These are phyloP conservation scores for Leptocoma aspasia DNA, from an alignment of 2,113 vertebrate genomes.

Conservation along the genomic window DNA sequence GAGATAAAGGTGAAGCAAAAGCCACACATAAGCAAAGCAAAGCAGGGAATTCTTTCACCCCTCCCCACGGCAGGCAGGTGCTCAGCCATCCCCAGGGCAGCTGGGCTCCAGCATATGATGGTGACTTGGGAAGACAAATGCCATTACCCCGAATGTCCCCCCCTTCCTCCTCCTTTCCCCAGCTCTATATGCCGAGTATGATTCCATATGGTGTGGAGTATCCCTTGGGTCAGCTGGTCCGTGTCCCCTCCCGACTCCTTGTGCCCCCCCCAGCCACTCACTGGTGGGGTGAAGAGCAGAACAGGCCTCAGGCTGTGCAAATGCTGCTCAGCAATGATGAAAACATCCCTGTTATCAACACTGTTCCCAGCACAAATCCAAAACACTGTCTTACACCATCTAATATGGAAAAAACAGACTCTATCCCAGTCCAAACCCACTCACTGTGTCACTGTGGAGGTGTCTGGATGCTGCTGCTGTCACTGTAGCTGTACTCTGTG, in stretches of 20 bases:
- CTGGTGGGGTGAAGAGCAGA: not conserved
- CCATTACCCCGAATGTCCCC: not conserved
- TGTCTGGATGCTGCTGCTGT: not conserved
- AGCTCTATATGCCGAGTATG: accelerated
- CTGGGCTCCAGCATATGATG: accelerated
- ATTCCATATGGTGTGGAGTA: too few species aligned
- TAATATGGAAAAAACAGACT: not conserved
- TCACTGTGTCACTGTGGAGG: accelerated
- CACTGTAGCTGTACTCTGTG: accelerated
- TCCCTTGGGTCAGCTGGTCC: not conserved
- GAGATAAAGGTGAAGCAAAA: not conserved
- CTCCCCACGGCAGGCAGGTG: not conserved
- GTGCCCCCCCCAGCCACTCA: not conserved
- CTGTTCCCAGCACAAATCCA: not conserved
- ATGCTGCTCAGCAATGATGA: not conserved
- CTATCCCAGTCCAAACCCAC: not conserved
- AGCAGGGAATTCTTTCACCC: not conserved
- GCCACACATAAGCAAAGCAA: not conserved
- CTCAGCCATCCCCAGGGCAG: not conserved
- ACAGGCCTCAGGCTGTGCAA: not conserved
- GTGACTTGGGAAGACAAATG: not conserved
- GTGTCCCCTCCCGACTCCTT: not conserved
- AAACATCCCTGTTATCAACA: not conserved
- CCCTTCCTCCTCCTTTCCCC: not conserved
- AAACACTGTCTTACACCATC: not conserved